Evolutionary conservation across 2,113 vertebrate species (phyloP).

Genomic region (Narcine bancroftii): DNA sequence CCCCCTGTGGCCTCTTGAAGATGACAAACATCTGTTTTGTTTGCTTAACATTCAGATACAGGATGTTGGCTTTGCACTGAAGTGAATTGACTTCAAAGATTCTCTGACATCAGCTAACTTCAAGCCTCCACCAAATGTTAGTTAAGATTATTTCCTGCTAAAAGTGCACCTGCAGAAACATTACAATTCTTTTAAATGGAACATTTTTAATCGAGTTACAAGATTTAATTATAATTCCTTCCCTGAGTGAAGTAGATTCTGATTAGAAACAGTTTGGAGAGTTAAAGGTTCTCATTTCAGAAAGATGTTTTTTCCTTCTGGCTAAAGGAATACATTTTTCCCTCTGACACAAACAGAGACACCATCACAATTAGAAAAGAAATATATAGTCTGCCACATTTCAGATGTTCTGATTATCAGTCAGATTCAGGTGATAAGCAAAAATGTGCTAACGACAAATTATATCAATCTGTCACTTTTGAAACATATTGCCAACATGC

Average conservation of each 20-base stretch:
- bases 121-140: not conserved
- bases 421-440: not conserved
- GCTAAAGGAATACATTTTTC: not conserved
- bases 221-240: not conserved
- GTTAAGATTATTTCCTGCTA: not conserved
- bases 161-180: not conserved
- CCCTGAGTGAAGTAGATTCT: not conserved
- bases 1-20: too few relatives aligned
- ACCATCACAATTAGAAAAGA: not conserved
- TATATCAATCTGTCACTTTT: not conserved
- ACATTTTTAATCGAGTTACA: not conserved
- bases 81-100: not conserved
- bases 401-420: not conserved
- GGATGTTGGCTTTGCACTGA: too few relatives aligned
- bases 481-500: not conserved
- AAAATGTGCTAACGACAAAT: slow-evolving; percentile 3
- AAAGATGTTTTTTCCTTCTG: not conserved
- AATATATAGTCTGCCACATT: not conserved
- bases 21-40: too few relatives aligned
- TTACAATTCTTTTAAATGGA: not conserved
- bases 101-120: not conserved
- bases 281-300: not conserved
- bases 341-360: slow-evolving; percentile 1
- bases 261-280: not conserved
- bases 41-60: too few relatives aligned